A percentile compares a stretch with the other conserved stretches of the same genome.
Evolutionary conservation across 2,113 vertebrate genomes (phyloP).

Genomic region (Mustela nigripes): DNA sequence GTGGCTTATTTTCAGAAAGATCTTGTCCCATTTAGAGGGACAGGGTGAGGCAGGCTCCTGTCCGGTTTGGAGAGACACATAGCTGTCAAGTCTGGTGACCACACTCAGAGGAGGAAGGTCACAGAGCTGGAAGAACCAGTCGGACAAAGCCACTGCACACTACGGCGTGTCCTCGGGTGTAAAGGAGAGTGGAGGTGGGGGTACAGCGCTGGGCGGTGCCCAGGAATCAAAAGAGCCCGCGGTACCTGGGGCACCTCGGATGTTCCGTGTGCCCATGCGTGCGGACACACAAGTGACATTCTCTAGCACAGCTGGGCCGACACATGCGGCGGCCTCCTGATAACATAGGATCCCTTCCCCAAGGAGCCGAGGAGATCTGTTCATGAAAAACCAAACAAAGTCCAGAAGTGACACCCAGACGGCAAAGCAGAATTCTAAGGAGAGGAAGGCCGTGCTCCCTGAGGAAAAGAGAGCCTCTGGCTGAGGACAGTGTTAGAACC

Average conservation of each 20-base stretch:
- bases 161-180: background rate
- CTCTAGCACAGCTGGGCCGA: background rate
- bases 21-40: background rate
- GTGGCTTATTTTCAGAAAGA: background rate
- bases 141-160: background rate
- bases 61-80: background rate
- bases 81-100: background rate
- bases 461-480: background rate
- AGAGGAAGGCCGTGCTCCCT: background rate
- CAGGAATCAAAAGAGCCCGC: background rate
- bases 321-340: background rate
- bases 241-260: background rate
- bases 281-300: background rate
- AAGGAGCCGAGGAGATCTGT: background rate
- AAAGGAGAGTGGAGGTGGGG: background rate
- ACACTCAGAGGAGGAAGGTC: background rate
- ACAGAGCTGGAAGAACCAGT: background rate
- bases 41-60: background rate
- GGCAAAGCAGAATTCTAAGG: background rate
- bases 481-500: background rate
- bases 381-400: background rate
- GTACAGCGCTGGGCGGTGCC: too few relatives aligned
- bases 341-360: background rate
- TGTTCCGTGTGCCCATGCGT: fast-evolving
- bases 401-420: background rate